Evolutionary conservation across 2,888 invertebrate genomes (phyloP), one percentile per base, ranked within the genome.

Genomic region (Prosapia bicincta): DNA sequence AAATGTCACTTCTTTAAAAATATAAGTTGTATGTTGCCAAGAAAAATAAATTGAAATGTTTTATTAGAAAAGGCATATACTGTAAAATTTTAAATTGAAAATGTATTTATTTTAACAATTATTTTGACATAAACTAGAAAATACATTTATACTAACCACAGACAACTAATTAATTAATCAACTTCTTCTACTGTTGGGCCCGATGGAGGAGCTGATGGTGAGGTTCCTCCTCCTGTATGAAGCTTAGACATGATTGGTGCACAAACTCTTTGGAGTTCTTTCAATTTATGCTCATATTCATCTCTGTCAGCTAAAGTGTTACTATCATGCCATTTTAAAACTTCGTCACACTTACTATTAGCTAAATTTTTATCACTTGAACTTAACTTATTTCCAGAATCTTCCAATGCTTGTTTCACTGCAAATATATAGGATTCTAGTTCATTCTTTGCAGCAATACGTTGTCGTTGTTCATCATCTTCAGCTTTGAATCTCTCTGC

Each of bases 391-490:
- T 13, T 54, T 2, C 54, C 54, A 54, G 20, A 20, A 20, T 54
- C 54, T 10, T 54, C 20, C 20, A 54, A 54, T 20, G 54, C 54
- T 54, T 54, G 54, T 20, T 54, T 54, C 20, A 54, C 54, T 54
- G 20, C 54, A 9, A 54, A 54, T 54, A 54, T 54, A 20, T 54
- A 54, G 3, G 54, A 20, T 20, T 54, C 54, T 5, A 54, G 54
- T 54, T 54, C 54, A 20, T 54, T 87, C 81, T 85, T 84, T n/a
- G 87, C 84, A 0, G 83, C 78, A 24, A 88, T 84, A 71, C 85
- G 82, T 30, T 85, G 84, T 68, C 82, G 78, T 77, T 84, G 84
- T 66, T 81, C 81, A 13, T 84, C 83, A 77, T 85, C 85, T 77
- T 85, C 85, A 1, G 82, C 83, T 69, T 82, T 82, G 80, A 83